phyloP scores from a whole-genome alignment of 1,140 invertebrate species.

The Periplaneta americana region DNA sequence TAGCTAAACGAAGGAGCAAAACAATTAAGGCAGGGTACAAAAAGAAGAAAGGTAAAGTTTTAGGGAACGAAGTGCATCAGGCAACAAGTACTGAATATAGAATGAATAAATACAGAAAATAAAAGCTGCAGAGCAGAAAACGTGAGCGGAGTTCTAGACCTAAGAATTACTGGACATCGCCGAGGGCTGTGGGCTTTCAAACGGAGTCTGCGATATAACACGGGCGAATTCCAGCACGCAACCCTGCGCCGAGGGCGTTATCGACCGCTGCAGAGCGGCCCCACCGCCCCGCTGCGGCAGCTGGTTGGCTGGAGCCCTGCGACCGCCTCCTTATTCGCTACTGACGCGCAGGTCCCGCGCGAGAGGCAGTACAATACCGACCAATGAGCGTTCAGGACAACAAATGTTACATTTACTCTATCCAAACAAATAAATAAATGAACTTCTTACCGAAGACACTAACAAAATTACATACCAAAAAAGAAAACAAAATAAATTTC shows the following conservation, averaged over 20 bases:
- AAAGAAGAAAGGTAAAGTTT: not conserved
- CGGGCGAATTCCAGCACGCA: not conserved
- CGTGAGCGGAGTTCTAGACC: not conserved
- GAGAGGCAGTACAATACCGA: not conserved
- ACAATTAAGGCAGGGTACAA: not conserved
- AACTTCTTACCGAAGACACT: not conserved
- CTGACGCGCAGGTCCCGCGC: not conserved
- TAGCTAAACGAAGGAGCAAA: not conserved
- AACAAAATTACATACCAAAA: not conserved
- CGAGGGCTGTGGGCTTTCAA: not conserved
- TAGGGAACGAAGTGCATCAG: not conserved
- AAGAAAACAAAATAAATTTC: not conserved
- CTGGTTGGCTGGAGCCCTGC: not conserved
- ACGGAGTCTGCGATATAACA: not conserved
- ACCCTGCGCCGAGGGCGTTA: not conserved
- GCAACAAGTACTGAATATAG: not conserved
- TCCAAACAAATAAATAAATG: not conserved
- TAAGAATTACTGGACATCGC: not conserved
- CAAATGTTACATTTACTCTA: not conserved
- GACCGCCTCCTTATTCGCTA: not conserved
- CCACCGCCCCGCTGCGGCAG: not conserved
- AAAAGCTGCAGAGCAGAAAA: not conserved
- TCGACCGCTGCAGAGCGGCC: not conserved
- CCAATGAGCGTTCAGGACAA: not conserved
- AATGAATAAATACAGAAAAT: not conserved